A percentile compares a stretch with the other conserved stretches of the same genome.
Conservation (phyloP, 1,140 invertebrate species). For the Drosophila repleta region DNA sequence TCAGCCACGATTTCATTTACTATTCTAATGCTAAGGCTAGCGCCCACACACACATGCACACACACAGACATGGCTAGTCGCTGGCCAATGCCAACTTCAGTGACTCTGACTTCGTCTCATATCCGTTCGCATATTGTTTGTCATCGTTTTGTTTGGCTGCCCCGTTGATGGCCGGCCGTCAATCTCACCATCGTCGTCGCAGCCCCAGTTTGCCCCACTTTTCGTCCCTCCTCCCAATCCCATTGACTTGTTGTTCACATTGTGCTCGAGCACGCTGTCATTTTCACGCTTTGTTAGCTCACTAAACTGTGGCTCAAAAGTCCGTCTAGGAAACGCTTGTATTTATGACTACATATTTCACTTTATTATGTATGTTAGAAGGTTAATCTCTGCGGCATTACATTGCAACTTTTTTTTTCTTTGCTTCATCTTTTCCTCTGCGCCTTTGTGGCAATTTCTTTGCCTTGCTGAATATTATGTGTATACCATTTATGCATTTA, state of each 20-base stretch:
- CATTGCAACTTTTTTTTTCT: slow-evolving; percentile 58
- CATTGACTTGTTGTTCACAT: slow-evolving; percentile 33
- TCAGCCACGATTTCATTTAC: slow-evolving; percentile 36
- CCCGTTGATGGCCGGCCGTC: slow-evolving; percentile 49
- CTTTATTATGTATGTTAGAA: slow-evolving; percentile 76
- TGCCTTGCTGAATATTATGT: slow-evolving; percentile 5
- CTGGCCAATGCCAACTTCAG: slow-evolving; percentile 30
- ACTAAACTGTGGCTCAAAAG: slow-evolving; percentile 66
- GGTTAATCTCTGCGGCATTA: slow-evolving; percentile 76
- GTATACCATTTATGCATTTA: no score
- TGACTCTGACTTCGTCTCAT: slow-evolving; percentile 46
- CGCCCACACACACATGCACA: slow-evolving; percentile 24
- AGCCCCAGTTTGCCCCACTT: slow-evolving; percentile 6
- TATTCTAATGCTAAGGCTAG: slow-evolving; percentile 33
- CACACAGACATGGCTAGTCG: background rate
- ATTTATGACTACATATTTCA: slow-evolving; percentile 61
- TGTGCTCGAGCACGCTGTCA: slow-evolving; percentile 59
- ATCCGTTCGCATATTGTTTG: slow-evolving; percentile 61
- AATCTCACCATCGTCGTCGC: slow-evolving; percentile 36
- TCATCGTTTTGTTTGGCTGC: slow-evolving; percentile 67
- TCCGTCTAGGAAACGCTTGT: slow-evolving; percentile 50
- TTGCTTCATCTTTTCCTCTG: background rate
- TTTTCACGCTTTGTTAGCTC: slow-evolving; percentile 81
- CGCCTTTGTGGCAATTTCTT: slow-evolving; percentile 48
- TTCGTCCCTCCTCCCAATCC: no score